Evolutionary conservation across 2,888 invertebrate species (phyloP).

Genomic region (Rhamphomyia laevipes): DNA sequence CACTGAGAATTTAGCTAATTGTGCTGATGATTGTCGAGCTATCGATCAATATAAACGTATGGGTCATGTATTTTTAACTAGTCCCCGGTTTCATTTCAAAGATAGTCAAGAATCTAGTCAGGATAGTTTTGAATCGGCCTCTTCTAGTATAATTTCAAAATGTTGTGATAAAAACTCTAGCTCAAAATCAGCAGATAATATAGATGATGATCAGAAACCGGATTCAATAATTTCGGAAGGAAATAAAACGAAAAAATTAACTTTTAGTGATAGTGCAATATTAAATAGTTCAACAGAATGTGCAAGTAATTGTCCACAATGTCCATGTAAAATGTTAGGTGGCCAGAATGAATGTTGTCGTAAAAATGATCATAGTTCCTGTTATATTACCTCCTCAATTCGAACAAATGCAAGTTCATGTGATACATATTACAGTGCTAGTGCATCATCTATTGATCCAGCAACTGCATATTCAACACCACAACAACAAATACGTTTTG

Average conservation of each 20-base stretch:
- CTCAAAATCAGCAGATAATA: slow-evolving; percentile 46
- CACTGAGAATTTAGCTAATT: slow-evolving; percentile 49
- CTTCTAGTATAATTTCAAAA: slow-evolving; percentile 22
- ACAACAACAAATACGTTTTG: slow-evolving; percentile 11
- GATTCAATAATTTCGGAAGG: slow-evolving; percentile 24
- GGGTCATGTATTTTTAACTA: slow-evolving; percentile 39
- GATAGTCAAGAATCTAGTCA: slow-evolving; percentile 36
- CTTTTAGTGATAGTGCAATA: slow-evolving; percentile 36
- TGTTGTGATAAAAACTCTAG: slow-evolving; percentile 23
- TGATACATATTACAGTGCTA: slow-evolving; percentile 37
- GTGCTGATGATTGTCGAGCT: slow-evolving; percentile 52
- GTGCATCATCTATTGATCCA: slow-evolving; percentile 24
- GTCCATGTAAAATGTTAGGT: slow-evolving; percentile 24
- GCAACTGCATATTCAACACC: slow-evolving; percentile 9
- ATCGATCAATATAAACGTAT: slow-evolving; percentile 44
- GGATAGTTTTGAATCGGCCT: slow-evolving; percentile 41
- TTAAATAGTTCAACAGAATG: slow-evolving; percentile 26
- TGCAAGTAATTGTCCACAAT: slow-evolving; percentile 26
- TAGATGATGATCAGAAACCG: slow-evolving; percentile 36
- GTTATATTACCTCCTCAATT: slow-evolving; percentile 14
- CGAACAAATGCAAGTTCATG: slow-evolving; percentile 24
- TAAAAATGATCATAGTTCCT: slow-evolving; percentile 24
- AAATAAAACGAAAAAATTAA: slow-evolving; percentile 28
- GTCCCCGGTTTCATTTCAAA: slow-evolving; percentile 25
- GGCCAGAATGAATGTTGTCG: slow-evolving; percentile 23